These are phyloP conservation scores for Prunella fulvescens DNA, from an alignment of 2,113 vertebrate species.

Conservation along the genomic window DNA sequence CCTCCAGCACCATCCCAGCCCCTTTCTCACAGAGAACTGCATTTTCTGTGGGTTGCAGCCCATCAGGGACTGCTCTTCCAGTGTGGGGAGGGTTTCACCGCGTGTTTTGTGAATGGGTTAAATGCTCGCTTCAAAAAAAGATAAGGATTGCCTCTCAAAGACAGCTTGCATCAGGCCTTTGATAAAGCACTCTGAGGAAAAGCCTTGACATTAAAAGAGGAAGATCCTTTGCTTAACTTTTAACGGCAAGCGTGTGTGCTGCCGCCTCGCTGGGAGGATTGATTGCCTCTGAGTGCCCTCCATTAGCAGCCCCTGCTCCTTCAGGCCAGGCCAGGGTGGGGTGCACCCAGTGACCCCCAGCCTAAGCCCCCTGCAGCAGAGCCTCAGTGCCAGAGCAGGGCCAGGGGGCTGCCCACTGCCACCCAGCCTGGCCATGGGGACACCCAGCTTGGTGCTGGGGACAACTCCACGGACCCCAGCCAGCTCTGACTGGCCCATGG, in stretches of 20 bases:
- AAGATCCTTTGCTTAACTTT: conserved; percentile 47
- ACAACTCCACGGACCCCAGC: neutral
- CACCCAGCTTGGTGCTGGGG: neutral
- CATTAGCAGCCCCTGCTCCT: neutral
- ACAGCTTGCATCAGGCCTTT: conserved; percentile 13
- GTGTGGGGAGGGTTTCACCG: neutral
- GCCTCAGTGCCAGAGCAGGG: accelerated
- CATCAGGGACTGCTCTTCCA: neutral
- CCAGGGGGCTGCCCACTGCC: accelerated
- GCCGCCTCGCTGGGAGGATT: neutral
- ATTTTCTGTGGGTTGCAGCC: neutral
- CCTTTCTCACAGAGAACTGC: neutral
- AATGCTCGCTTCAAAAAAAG: neutral
- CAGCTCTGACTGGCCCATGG: accelerated
- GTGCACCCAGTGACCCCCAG: neutral
- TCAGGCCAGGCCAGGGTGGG: neutral
- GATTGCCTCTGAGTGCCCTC: neutral
- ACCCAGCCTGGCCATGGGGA: accelerated
- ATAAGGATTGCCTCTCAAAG: neutral
- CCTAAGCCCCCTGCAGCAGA: neutral
- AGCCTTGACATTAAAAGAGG: conserved; percentile 55
- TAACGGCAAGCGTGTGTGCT: neutral
- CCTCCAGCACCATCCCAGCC: accelerated
- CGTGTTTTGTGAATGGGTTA: neutral
- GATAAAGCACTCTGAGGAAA: conserved; percentile 8